A percentile compares a stretch with the other conserved stretches of the same genome.
These are phyloP conservation scores for Rana temporaria DNA, from an alignment of 2,113 vertebrate genomes.

Conservation along the genomic window DNA sequence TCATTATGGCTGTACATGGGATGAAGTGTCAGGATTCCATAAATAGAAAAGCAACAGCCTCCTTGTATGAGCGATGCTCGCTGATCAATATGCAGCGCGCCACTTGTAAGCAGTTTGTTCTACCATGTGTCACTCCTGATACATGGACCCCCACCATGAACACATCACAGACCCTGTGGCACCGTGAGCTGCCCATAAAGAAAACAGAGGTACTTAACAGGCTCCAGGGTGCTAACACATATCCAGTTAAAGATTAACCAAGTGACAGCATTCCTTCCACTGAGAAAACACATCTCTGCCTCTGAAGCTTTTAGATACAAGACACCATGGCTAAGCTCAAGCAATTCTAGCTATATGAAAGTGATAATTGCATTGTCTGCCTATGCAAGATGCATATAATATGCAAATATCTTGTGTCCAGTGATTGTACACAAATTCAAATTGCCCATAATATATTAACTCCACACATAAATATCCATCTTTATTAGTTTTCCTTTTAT, in stretches of 20 bases:
- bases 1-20: constrained; percentile 14
- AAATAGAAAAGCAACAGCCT: constrained; percentile 42
- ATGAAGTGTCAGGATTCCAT: constrained; percentile 40
- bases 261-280: constrained; percentile 67
- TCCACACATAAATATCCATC: too few relatives aligned
- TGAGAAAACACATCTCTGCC: constrained; percentile 57
- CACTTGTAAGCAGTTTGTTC: constrained; percentile 55
- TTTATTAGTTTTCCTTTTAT: too few relatives aligned
- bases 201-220: constrained; percentile 68
- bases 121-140: constrained; percentile 58
- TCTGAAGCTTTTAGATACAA: constrained; percentile 19
- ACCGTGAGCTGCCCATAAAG: constrained; percentile 68
- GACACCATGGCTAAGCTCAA: constrained; percentile 10
- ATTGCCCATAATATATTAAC: too few relatives aligned
- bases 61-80: constrained; percentile 40
- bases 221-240: constrained; percentile 68
- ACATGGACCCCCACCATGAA: constrained; percentile 57
- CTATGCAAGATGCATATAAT: too few relatives aligned
- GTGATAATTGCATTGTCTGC: neutral
- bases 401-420: too few relatives aligned
- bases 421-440: too few relatives aligned
- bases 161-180: constrained; percentile 70
- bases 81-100: constrained; percentile 52
- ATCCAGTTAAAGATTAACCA: constrained; percentile 60
- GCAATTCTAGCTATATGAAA: neutral